Conservation (phyloP, 2,797 vertebrate genomes). For the Rousettus madagascariensis region DNA sequence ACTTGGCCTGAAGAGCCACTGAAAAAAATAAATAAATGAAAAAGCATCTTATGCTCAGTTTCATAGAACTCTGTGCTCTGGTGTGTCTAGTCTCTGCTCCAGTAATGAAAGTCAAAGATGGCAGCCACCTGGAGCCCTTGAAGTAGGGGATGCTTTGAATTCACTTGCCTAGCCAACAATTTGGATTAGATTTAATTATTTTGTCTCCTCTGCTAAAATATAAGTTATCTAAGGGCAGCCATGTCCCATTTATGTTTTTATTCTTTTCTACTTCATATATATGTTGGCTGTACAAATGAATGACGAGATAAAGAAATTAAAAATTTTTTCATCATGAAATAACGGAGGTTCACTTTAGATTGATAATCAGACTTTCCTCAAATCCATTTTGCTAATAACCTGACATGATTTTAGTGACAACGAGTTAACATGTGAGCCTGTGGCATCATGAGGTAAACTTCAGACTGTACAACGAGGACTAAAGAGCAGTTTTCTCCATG, state of each 20-base stretch:
- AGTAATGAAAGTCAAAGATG: background rate
- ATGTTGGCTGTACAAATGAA: background rate
- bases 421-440: background rate
- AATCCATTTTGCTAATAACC: background rate
- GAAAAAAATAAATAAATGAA: background rate
- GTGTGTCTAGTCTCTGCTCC: background rate
- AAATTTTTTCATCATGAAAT: background rate
- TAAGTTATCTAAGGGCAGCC: background rate
- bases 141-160: background rate
- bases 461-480: background rate
- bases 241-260: background rate
- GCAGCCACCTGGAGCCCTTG: background rate
- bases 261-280: background rate
- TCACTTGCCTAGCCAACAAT: background rate
- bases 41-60: background rate
- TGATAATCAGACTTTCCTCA: background rate
- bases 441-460: fast-evolving
- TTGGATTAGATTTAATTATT: background rate
- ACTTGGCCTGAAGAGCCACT: background rate
- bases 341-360: background rate
- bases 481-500: background rate
- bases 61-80: background rate
- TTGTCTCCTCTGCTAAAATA: background rate
- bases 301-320: background rate
- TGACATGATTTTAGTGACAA: background rate